Evolutionary conservation across 2,888 invertebrate genomes (phyloP), one percentile per base, ranked within the genome.

Genomic region (Drosophila koepferae): DNA sequence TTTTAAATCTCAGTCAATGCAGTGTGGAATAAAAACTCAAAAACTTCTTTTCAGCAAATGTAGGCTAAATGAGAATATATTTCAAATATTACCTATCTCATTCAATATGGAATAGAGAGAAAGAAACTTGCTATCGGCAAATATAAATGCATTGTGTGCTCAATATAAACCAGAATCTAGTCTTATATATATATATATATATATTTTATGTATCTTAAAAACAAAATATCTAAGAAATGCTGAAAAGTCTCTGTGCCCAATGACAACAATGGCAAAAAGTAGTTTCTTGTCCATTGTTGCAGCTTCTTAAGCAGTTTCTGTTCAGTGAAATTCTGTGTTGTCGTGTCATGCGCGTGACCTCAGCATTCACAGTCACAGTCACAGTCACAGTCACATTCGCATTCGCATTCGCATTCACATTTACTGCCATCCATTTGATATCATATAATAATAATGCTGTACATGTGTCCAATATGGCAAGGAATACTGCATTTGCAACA

Each of bases 401-500:
- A 49, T 10, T 18, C 49, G n/a, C 49, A 49, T n/a, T 51, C 51
- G 34, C 34, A 51, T 51, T 51, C 51, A 51, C 51, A 51, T 51
- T 36, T 51, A 36, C 40, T 16, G 44, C 12, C 12, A 51, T 40
- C 16, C 58, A 51, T 14, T 49, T 55, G 38, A n/a, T 60, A 53
- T 48, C 40, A 51, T 60, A 72, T n/a, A 44, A 77, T 41, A 66
- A 81, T 81, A 79, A 79, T 73, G 73, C 77, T 81, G 81, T 81
- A 56, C 78, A 78, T 81, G 70, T 79, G 80, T 74, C 79, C 82
- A 77, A 79, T 77, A 66, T 81, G 78, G 46, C 53, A 61, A 60
- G 63, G 75, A 61, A 61, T 28, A 54, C 65, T 75, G 80, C 76
- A 79, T 54, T 77, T 65, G 63, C 72, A 65, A 46, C 54, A 48